Base-by-base conservation (phyloP, 1,140 invertebrate genomes). In the Drosophila sechellia region DNA sequence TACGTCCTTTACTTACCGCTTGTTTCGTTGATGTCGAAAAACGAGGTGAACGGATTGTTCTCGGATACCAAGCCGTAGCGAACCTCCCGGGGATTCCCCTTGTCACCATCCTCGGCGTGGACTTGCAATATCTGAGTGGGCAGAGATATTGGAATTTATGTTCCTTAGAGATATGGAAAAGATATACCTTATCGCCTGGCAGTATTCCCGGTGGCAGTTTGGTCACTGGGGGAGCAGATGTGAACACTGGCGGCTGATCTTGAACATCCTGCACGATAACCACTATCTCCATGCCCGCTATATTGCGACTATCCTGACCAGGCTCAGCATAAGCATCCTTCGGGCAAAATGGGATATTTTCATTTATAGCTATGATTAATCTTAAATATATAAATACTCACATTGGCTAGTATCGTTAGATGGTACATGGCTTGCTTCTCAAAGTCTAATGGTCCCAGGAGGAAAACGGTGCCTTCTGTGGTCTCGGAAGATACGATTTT, bases 61-160 rank as follows among this genome's bases (percentile, higher is more conserved):
- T 97, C 96, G 1, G 96, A 95, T 17, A 97, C 95, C 52, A 98
- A 93, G 11, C 96, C 96, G 80, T 97, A 98, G 90, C 95, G 95
- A 42, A 98, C 95, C 77, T 96, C 95, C 45, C 97, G 94, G 3
- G 96, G 96, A 42, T 95, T 95, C 1, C 96, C 96, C 90, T 96
- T 96, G 90, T 98, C 97, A 3, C 97, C 97, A 91, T 98, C 97
- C 92, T 97, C 95, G n/a, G 97, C 97, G 70, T 95, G 94, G 1
- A 98, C 96, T 92, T 94, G 94, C 13, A 97, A 85, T 64, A 96
- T 95, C 95, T 96, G 10, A 0, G 15, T 8, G 3, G 8, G 31
- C 31, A 31, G 31, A 31, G 6, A 10, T 8, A 31, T 31, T 31
- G 31, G 31, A 31, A 31, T 31, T 31, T 10, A 31, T 31, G 31